Conservation (phyloP, 2,113 vertebrate genomes). For the Notothenia coriiceps region DNA sequence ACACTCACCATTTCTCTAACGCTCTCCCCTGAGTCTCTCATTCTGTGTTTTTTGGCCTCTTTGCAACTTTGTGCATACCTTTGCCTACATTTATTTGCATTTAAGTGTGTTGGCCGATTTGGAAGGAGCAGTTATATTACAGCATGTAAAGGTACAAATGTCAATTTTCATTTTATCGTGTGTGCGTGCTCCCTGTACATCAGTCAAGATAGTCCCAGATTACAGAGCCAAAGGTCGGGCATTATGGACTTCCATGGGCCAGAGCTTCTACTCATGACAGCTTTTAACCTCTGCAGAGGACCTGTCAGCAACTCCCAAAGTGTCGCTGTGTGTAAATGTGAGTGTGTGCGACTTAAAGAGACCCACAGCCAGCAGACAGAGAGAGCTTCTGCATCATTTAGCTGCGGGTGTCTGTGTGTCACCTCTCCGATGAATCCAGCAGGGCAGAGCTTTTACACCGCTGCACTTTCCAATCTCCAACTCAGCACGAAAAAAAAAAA, state of each 20-base stretch:
- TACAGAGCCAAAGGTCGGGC: conserved; percentile 40
- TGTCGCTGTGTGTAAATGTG: conserved; percentile 41
- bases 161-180: not conserved
- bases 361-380: conserved; percentile 51
- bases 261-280: conserved; percentile 66
- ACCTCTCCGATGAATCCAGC: conserved; percentile 65
- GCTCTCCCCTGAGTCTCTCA: conserved; percentile 40
- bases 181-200: conserved; percentile 39
- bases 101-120: not conserved
- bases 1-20: conserved; percentile 56
- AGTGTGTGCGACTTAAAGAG: not conserved
- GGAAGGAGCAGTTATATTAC: conserved; percentile 8
- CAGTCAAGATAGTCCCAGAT: conserved; percentile 29
- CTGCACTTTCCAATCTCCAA: conserved; percentile 68
- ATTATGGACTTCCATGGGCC: conserved; percentile 50
- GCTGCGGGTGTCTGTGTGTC: conserved; percentile 65
- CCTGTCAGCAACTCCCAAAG: conserved; percentile 72
- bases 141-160: conserved; percentile 8
- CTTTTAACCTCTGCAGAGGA: conserved; percentile 80
- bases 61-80: conserved; percentile 20
- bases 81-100: conserved; percentile 7
- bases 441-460: conserved; percentile 60
- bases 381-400: conserved; percentile 76
- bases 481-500: conserved; percentile 62
- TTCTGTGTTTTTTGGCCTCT: conserved; percentile 51